Percentiles rank a stretch among this genome's conserved stretches.
These are phyloP conservation scores for Drosophila kanapiae DNA, from an alignment of 1,140 invertebrate genomes.

Conservation along the genomic window DNA sequence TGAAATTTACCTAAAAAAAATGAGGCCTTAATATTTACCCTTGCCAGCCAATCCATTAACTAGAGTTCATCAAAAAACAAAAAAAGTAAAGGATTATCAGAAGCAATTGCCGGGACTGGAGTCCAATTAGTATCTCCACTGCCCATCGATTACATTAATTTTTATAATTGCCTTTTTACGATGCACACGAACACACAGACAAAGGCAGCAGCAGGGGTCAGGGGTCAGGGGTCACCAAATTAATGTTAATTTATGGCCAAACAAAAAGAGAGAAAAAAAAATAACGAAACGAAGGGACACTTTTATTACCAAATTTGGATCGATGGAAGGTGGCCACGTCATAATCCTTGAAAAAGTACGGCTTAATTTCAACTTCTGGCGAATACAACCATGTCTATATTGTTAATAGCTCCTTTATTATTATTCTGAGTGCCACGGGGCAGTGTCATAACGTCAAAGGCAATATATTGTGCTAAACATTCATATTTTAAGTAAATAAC, in stretches of 20 bases:
- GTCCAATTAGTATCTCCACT: slow-evolving; percentile 40
- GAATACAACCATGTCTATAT: too few relatives aligned
- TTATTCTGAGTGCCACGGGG: not conserved
- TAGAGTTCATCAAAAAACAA: not conserved
- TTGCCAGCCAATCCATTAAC: slow-evolving; percentile 13
- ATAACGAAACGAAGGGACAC: not conserved
- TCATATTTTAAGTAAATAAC: too few relatives aligned
- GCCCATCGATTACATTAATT: slow-evolving; percentile 43
- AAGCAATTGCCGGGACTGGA: slow-evolving; percentile 16
- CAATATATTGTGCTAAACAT: not conserved
- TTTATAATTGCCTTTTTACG: slow-evolving; percentile 55
- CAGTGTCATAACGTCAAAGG: not conserved
- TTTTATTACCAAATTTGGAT: slow-evolving; percentile 59
- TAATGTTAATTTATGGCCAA: slow-evolving; percentile 41
- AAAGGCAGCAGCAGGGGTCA: too few relatives aligned
- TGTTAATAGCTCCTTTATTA: too few relatives aligned
- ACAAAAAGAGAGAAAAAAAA: not conserved
- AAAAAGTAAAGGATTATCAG: slow-evolving; percentile 9
- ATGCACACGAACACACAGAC: slow-evolving; percentile 13
- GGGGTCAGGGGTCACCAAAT: slow-evolving; percentile 21
- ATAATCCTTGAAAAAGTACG: not conserved
- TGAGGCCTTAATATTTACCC: not conserved
- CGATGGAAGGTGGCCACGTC: slow-evolving; percentile 21
- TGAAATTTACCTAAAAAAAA: not conserved
- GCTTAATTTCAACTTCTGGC: not conserved